Conservation (phyloP, 1,140 invertebrate genomes). For the Homalodisca vitripennis region DNA sequence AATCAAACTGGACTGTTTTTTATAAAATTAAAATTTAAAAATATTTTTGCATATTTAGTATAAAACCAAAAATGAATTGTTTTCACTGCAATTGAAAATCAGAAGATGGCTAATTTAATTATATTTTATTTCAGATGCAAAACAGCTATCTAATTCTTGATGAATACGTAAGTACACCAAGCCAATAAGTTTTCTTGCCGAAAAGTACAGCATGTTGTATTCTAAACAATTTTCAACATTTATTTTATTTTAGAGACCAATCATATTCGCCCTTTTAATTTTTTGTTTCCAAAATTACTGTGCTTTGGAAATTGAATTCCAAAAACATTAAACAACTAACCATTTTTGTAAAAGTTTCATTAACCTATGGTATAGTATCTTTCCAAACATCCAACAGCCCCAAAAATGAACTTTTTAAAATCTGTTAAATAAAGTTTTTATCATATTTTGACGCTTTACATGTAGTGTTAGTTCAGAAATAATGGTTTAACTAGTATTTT, state of each 20-base stretch:
- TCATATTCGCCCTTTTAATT: neutral
- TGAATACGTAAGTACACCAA: conserved; percentile 48
- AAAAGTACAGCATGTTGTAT: neutral
- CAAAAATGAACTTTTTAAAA: too few relatives aligned
- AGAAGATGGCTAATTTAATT: neutral
- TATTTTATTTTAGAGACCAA: neutral
- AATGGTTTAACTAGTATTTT: too few relatives aligned
- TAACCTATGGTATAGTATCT: too few relatives aligned
- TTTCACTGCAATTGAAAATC: neutral
- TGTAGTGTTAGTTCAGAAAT: too few relatives aligned
- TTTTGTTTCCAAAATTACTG: neutral
- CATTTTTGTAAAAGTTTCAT: too few relatives aligned
- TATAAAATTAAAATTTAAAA: neutral
- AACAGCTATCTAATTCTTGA: conserved; percentile 54
- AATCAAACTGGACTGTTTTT: neutral
- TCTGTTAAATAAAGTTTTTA: too few relatives aligned
- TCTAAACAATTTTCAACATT: neutral
- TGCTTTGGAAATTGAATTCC: too few relatives aligned
- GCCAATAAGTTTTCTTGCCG: neutral
- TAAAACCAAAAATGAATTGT: neutral
- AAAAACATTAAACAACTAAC: too few relatives aligned
- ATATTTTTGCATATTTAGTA: neutral
- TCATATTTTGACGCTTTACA: too few relatives aligned
- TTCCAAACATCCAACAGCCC: too few relatives aligned
- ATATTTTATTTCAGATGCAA: conserved; percentile 46